Conservation (phyloP, 1,140 invertebrate genomes). For the Oppia nitens region DNA sequence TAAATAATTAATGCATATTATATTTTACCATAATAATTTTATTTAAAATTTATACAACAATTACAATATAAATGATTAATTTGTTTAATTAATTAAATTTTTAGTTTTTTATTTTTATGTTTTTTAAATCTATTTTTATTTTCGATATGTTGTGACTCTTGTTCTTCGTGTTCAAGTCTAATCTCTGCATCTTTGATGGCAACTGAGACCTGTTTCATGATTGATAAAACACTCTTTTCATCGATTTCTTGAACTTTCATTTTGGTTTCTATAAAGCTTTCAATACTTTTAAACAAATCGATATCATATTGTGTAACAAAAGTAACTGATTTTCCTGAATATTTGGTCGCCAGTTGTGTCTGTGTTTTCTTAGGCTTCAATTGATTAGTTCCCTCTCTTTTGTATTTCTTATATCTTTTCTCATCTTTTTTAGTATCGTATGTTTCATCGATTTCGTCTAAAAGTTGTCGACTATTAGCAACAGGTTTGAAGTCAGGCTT, state of each 20-base stretch:
- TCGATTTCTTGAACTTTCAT: constrained; percentile 34
- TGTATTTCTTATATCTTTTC: neutral
- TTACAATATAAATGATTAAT: no score
- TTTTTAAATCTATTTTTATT: neutral
- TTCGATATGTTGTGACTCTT: constrained; percentile 35
- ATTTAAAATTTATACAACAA: no score
- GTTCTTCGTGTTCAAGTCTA: constrained; percentile 71
- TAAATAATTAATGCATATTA: no score
- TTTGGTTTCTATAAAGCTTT: constrained; percentile 63
- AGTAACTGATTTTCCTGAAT: constrained; percentile 45
- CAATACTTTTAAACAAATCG: constrained; percentile 64
- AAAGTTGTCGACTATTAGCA: neutral
- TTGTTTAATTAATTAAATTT: no score
- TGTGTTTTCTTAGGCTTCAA: neutral
- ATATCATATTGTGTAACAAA: constrained; percentile 83
- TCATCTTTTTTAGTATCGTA: neutral
- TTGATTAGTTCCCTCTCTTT: neutral
- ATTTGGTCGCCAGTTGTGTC: neutral
- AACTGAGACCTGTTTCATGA: constrained; percentile 77
- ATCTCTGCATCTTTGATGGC: constrained; percentile 79
- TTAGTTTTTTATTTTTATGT: neutral
- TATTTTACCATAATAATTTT: no score
- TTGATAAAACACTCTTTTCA: constrained; percentile 61
- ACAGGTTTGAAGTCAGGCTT: constrained; percentile 13
- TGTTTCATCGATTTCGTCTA: neutral